Percentiles rank a stretch among this genome's conserved stretches.
Conservation (phyloP, 2,888 invertebrate species). For the Dorcus hopei region DNA sequence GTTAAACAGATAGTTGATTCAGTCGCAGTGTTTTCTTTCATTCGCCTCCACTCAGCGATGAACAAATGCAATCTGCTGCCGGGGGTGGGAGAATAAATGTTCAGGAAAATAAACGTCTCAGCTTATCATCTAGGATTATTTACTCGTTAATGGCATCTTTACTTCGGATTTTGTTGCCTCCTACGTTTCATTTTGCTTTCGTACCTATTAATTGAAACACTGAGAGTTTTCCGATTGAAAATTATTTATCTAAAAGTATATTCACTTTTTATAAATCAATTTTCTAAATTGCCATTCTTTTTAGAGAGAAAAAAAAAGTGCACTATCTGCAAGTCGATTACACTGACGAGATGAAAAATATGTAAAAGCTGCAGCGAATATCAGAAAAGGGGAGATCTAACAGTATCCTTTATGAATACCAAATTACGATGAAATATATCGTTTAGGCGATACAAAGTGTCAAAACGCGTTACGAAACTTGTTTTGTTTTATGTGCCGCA, state of each 20-base stretch:
- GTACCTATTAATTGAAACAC: too few relatives aligned
- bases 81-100: conserved; percentile 26
- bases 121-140: conserved; percentile 28
- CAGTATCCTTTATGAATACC: conserved; percentile 18
- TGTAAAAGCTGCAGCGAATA: too few relatives aligned
- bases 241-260: too few relatives aligned
- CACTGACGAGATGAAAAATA: too few relatives aligned
- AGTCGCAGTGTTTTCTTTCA: conserved; percentile 33
- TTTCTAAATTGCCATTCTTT: too few relatives aligned
- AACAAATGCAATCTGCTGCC: conserved; percentile 22
- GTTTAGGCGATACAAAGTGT: conserved; percentile 33
- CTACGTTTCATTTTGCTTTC: background rate
- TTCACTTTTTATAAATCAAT: too few relatives aligned
- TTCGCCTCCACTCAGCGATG: conserved; percentile 20
- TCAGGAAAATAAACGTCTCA: conserved; percentile 30
- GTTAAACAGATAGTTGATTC: conserved; percentile 46
- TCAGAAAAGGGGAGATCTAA: conserved; percentile 2
- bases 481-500: conserved; percentile 30
- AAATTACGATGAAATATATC: conserved; percentile 29
- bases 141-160: conserved; percentile 29
- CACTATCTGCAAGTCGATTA: too few relatives aligned
- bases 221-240: too few relatives aligned
- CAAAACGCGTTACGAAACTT: conserved; percentile 32
- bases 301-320: too few relatives aligned
- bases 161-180: background rate